Conservation (phyloP, 2,113 vertebrate genomes). For the Guaruba guarouba region DNA sequence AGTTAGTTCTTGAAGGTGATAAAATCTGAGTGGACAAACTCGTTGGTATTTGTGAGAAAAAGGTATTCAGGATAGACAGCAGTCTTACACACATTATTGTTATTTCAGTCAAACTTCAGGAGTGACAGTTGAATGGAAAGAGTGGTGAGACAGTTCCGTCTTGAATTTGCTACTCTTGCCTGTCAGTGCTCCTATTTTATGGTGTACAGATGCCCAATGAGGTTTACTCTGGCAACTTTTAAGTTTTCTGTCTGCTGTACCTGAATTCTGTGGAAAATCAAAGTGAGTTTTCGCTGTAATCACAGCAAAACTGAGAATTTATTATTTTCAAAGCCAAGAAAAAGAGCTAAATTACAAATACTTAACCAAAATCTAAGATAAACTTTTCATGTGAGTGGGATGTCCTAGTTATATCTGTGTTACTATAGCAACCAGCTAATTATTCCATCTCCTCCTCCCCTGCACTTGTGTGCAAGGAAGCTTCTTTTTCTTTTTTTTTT, state of each 20-base stretch:
- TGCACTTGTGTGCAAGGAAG: not conserved
- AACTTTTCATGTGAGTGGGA: constrained; percentile 53
- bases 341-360: constrained; percentile 3
- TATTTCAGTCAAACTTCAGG: not conserved
- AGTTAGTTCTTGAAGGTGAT: not conserved
- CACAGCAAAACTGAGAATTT: not conserved
- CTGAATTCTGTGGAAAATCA: not conserved
- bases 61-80: not conserved
- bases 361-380: constrained; percentile 35
- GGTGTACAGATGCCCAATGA: not conserved
- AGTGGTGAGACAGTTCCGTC: not conserved
- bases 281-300: not conserved
- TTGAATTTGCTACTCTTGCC: not conserved
- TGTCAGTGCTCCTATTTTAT: not conserved
- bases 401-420: constrained; percentile 48
- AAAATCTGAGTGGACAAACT: not conserved
- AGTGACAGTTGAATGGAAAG: not conserved
- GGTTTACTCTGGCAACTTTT: not conserved
- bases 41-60: not conserved
- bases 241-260: not conserved
- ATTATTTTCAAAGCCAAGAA: not conserved
- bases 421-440: constrained; percentile 54
- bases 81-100: not conserved
- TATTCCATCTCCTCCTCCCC: constrained; percentile 47
- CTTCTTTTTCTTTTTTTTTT: not conserved